These are phyloP conservation scores for Spatulosminthurus flaviceps DNA, from an alignment of 2,888 invertebrate species.

Conservation along the genomic window DNA sequence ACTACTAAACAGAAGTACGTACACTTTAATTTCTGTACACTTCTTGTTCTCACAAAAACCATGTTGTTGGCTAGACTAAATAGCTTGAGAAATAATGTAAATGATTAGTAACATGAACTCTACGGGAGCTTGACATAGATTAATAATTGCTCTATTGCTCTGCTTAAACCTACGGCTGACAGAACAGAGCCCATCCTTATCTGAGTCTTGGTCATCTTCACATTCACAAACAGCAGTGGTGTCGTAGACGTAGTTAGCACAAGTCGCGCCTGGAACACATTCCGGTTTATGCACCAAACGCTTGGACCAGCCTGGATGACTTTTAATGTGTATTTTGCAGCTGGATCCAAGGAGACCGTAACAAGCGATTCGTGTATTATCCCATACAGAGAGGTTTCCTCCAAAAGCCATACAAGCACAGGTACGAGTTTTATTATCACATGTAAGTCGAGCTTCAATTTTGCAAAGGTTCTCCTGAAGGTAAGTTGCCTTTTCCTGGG, in stretches of 20 bases:
- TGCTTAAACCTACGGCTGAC: no score
- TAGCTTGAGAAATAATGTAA: no score
- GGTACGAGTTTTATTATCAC: neutral
- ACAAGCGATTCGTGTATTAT: neutral
- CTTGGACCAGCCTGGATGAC: neutral
- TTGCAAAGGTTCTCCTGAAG: constrained; percentile 3
- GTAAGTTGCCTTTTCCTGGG: neutral
- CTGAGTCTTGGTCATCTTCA: neutral
- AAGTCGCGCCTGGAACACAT: constrained; percentile 21
- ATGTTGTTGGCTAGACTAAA: no score
- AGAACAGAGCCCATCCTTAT: no score
- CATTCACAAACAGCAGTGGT: constrained; percentile 19
- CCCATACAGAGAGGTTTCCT: neutral
- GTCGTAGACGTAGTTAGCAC: constrained; percentile 34
- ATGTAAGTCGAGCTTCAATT: neutral
- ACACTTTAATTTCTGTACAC: no score
- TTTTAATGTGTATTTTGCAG: neutral
- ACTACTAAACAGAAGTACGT: no score
- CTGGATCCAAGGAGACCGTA: neutral
- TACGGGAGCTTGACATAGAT: no score
- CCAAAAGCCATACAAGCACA: constrained; percentile 30
- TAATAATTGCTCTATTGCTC: no score
- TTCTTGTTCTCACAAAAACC: no score
- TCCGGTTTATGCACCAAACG: constrained; percentile 2
- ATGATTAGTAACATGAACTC: no score